Base-by-base conservation (phyloP, 1,140 invertebrate genomes). In the Lordiphosa collinella region DNA sequence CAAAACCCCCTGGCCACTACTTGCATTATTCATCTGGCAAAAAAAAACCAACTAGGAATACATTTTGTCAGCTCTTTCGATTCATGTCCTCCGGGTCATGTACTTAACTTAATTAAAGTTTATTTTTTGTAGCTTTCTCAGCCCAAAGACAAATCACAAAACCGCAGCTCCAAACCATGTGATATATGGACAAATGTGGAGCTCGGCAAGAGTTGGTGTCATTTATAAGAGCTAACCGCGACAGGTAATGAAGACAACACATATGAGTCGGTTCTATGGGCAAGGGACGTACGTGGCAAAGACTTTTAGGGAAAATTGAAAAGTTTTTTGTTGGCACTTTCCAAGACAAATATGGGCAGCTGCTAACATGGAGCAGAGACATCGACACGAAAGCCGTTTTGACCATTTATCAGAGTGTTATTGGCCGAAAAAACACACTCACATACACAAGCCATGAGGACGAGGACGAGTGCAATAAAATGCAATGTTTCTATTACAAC, bases 361-460 rank as follows among this genome's bases (percentile, higher is more conserved):
- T 58, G 54, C 40, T 35, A 54, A 41, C 44, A 44, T 64, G 54
- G 53, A 38, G 50, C 50, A 68, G 48, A 58, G 71, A 80, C 75
- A 79, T 80, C 61, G 71, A 75, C 66, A 76, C 78, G 64, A 84
- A 76, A 80, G 76, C 78, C 72, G 68, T 61, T 78, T 56, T 57
- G 78, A 72, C 78, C 78, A 82, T 82, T 78, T 82, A 82, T 82
- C 78, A 82, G 78, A 61, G 68, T 78, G 75, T 74, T 80, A 71
- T 80, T 82, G 70, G 75, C 71, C 61, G 9, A 60, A 55, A 50
- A 55, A 56, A 50, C 47, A 52, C 38, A 48, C 53, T 53, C 34
- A 49, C 48, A 46, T 51, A 18, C 11, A 36, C 22, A 49, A 25
- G 34, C 35, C 25, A 29, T 12, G 46, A 56, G 62, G 32, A 65